These are phyloP conservation scores for Thaumatotibia leucotreta DNA, from an alignment of 1,140 invertebrate genomes.

Conservation along the genomic window DNA sequence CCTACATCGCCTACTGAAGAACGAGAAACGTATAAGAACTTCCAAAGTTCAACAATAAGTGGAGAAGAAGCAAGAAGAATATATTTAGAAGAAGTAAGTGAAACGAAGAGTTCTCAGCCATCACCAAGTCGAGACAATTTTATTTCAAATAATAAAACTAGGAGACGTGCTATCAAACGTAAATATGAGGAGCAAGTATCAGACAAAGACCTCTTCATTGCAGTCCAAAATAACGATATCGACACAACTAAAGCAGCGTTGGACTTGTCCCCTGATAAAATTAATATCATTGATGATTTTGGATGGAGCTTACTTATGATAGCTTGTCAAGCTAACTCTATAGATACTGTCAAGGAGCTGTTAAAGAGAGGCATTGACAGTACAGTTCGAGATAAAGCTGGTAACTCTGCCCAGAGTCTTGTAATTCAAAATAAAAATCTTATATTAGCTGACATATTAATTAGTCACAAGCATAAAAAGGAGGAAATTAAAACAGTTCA, in stretches of 20 bases:
- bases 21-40: neutral
- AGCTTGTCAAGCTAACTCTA: slow-evolving; percentile 82
- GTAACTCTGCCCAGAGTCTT: slow-evolving; percentile 81
- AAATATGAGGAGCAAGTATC: slow-evolving; percentile 20
- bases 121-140: neutral
- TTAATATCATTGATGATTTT: slow-evolving; percentile 82
- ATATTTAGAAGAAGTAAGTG: slow-evolving; percentile 57
- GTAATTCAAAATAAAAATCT: slow-evolving; percentile 79
- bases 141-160: slow-evolving; percentile 26
- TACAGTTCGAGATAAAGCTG: slow-evolving; percentile 78
- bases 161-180: neutral
- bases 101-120: slow-evolving; percentile 17
- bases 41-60: slow-evolving; percentile 23
- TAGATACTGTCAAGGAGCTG: slow-evolving; percentile 79
- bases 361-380: slow-evolving; percentile 79
- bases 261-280: slow-evolving; percentile 50
- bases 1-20: slow-evolving; percentile 17
- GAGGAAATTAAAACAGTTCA: slow-evolving; percentile 20
- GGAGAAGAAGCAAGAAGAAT: slow-evolving; percentile 51
- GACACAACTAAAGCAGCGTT: slow-evolving; percentile 38
- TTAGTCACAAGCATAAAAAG: slow-evolving; percentile 43
- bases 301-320: slow-evolving; percentile 91
- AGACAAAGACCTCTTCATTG: slow-evolving; percentile 52
- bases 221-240: slow-evolving; percentile 63
- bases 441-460: slow-evolving; percentile 76